Conservation (phyloP, 2,797 vertebrate species). For the Salmo trutta region DNA sequence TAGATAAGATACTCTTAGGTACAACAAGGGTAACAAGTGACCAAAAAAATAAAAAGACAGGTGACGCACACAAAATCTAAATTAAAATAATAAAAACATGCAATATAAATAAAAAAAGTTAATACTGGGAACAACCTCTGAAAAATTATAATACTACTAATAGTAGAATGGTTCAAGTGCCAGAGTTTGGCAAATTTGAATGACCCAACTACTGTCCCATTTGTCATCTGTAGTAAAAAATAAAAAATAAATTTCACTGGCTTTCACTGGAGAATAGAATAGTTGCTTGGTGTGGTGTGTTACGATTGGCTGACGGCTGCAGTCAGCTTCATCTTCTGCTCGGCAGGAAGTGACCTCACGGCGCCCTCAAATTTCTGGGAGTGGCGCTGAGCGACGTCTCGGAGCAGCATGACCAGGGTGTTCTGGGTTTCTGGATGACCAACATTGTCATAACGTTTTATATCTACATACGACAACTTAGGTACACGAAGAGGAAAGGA, state of each 20-base stretch:
- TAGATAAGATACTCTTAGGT: slow-evolving; percentile 5
- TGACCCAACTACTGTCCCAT: slow-evolving; percentile 30
- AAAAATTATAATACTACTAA: slow-evolving; percentile 25
- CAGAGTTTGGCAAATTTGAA: slow-evolving; percentile 16
- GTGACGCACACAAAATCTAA: slow-evolving; percentile 15
- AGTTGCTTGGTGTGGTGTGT: slow-evolving; percentile 9
- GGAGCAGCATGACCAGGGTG: slow-evolving; percentile 69
- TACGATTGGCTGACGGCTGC: slow-evolving; percentile 59
- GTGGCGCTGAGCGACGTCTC: slow-evolving; percentile 73
- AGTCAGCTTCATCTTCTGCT: slow-evolving; percentile 73
- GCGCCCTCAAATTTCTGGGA: slow-evolving; percentile 78
- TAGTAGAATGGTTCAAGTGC: slow-evolving; percentile 38
- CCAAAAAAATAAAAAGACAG: slow-evolving; percentile 17
- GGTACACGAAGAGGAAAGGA: no score
- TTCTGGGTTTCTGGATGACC: slow-evolving; percentile 75
- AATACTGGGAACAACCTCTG: slow-evolving; percentile 20
- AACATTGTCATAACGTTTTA: background rate
- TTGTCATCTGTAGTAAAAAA: slow-evolving; percentile 33
- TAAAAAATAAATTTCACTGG: slow-evolving; percentile 31
- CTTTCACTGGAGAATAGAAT: slow-evolving; percentile 26
- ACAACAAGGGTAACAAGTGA: slow-evolving; percentile 1
- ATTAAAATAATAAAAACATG: slow-evolving; percentile 45
- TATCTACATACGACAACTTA: background rate
- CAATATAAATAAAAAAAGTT: slow-evolving; percentile 56
- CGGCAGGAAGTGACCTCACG: slow-evolving; percentile 74